Percentiles rank a stretch among this genome's conserved stretches.
These are phyloP conservation scores for Sparidentex hasta DNA, from an alignment of 2,797 vertebrate genomes.

Conservation along the genomic window DNA sequence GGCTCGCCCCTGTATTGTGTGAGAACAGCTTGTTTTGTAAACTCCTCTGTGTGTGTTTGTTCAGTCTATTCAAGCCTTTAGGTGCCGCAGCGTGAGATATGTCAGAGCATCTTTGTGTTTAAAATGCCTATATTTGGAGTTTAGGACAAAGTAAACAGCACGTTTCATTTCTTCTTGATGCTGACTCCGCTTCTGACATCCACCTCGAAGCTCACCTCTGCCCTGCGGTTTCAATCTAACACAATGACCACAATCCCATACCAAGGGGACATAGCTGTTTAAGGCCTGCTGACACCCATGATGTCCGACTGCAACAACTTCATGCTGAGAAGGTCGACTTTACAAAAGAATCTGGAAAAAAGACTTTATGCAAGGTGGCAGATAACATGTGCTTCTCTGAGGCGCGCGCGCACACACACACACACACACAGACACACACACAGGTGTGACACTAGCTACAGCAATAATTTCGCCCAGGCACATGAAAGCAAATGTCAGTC, in stretches of 20 bases:
- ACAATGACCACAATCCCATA: slow-evolving; percentile 39
- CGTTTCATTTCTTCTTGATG: slow-evolving; percentile 34
- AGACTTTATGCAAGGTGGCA: slow-evolving; percentile 11
- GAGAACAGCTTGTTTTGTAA: slow-evolving; percentile 60
- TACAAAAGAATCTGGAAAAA: slow-evolving; percentile 23
- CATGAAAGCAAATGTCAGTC: background rate
- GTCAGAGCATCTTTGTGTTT: slow-evolving; percentile 57
- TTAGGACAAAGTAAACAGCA: slow-evolving; percentile 38
- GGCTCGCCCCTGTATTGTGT: slow-evolving; percentile 56
- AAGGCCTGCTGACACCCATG: slow-evolving; percentile 28
- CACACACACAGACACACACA: slow-evolving; percentile 15
- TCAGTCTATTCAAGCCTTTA: slow-evolving; percentile 44
- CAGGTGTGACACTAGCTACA: background rate
- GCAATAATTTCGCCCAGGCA: background rate
- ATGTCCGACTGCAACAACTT: slow-evolving; percentile 20
- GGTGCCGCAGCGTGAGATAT: slow-evolving; percentile 30
- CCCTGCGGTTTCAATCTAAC: slow-evolving; percentile 53
- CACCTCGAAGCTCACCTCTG: slow-evolving; percentile 57
- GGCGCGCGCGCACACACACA: slow-evolving; percentile 20
- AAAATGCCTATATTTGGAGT: slow-evolving; percentile 42
- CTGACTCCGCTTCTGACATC: slow-evolving; percentile 63
- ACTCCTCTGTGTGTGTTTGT: slow-evolving; percentile 44
- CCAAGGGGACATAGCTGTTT: slow-evolving; percentile 12
- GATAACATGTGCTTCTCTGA: slow-evolving; percentile 21
- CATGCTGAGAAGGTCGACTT: slow-evolving; percentile 9